Base-by-base conservation (phyloP, 2,113 vertebrate genomes). In the Porphyrio hochstetteri region DNA sequence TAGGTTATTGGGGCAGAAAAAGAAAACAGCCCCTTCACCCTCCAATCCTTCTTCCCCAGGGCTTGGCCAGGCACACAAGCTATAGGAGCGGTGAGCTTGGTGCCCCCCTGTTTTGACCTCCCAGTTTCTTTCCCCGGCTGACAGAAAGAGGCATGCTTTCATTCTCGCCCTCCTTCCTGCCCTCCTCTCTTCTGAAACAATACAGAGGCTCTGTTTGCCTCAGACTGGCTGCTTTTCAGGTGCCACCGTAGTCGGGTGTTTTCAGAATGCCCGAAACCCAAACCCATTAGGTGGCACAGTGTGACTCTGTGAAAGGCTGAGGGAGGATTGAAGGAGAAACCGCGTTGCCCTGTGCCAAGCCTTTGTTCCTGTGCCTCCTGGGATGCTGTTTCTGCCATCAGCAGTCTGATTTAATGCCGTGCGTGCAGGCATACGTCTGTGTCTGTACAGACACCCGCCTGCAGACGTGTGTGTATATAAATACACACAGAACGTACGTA, bases 1-100 rank as follows among this genome's bases (percentile, higher is more conserved):
- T 92, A 97, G 97, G 46, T 95, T 98, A 98, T 96, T 98, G 97
- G 98, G 97, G 97, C 97, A 98, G 97, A 98, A 98, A 97, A 97
- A 94, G 93, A 88, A 96, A 97, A 96, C 95, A 96, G 92, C 86
- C 91, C 81, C 90, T 88, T 71, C 85, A 25, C 55, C 96, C 79
- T 68, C 59, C 91, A 23, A 7, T 50, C 79, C 95, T 85, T 48
- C 85, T 94, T 75, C 81, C 96, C 88, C 50, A 60, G 71, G 74
- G 86, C 95, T 77, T 11, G 56, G 24, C 52, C 83, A 28, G 91
- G 71, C 38, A 3, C 5, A 16, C 14, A 27, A 20, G 83, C 91
- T 56, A 1, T 0, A 76, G 72, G 63, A 85, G 85, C 82, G 31
- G 65, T 42, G n/a, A 44, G 68, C 91, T 86, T n/a, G 0, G 4